Percentiles rank a stretch among this genome's conserved stretches.
Evolutionary conservation across 2,888 invertebrate genomes (phyloP).

Genomic region (Schrankia costaestrigalis): DNA sequence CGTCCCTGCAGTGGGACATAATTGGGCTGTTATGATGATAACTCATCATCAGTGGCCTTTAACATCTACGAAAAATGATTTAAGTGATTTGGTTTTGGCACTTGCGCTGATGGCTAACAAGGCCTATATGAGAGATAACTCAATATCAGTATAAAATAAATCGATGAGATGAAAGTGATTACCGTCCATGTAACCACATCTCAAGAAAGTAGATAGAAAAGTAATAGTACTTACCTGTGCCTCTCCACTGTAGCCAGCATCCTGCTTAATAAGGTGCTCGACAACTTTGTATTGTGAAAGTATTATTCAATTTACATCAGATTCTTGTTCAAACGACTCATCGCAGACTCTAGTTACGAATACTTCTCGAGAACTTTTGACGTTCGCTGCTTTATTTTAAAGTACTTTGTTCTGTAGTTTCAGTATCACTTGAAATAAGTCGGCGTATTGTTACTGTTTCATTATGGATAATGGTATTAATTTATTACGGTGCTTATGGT

Average conservation of each 20-base stretch:
- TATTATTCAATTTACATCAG: constrained; percentile 13
- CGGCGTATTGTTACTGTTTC: not conserved
- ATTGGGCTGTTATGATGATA: too few species aligned
- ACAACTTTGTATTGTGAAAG: constrained; percentile 8
- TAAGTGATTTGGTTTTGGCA: too few species aligned
- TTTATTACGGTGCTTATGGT: not conserved
- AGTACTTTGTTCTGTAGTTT: not conserved
- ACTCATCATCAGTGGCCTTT: too few species aligned
- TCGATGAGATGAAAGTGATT: too few species aligned
- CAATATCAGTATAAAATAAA: too few species aligned
- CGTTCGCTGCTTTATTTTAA: not conserved
- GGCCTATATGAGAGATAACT: too few species aligned
- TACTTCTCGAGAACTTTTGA: not conserved
- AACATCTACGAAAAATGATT: too few species aligned
- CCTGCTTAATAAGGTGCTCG: constrained; percentile 20
- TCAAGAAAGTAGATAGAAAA: constrained; percentile 10
- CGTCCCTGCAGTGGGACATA: too few species aligned
- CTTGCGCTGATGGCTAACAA: too few species aligned
- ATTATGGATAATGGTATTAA: not conserved
- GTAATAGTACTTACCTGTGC: constrained; percentile 21
- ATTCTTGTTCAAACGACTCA: constrained; percentile 1
- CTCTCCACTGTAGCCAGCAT: constrained; percentile 13
- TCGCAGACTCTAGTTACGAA: not conserved
- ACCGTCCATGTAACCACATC: not conserved
- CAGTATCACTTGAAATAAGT: not conserved